Base-by-base conservation (phyloP, 2,113 vertebrate genomes). In the Pontoporia blainvillei region DNA sequence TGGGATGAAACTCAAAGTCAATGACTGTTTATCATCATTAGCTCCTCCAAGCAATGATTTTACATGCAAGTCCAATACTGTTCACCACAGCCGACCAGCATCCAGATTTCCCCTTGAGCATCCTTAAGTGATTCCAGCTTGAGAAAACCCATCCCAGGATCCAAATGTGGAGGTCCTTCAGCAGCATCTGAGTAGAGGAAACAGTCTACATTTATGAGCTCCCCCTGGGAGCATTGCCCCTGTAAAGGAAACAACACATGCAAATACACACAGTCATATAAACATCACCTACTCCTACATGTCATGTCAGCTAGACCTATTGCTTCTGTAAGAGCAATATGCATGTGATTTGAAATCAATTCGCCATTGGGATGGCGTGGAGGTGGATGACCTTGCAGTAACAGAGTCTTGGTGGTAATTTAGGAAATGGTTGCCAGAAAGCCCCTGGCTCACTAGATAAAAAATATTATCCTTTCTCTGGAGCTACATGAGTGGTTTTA, bases 1-100 rank as follows among this genome's bases (percentile, higher is more conserved):
- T 97, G 86, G 97, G 90, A 93, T 94, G 87, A 90, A 97, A 95
- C 93, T 97, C 96, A 97, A 97, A 98, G 95, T 86, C 90, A 93
- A 59, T 86, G 86, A 87, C 83, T 96, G 93, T 96, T 97, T 91
- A 93, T 96, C 96, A 90, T 93, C 92, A 67, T 97, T 96, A 95
- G 29, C 34, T 96, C 61, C 94, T 88, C 89, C 66, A 82, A 96
- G 89, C 52, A 81, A 67, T 76, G 62, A 95, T 93, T 92, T 97
- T 78, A 49, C 59, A 72, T 76, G 52, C 52, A 93, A 93, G 85
- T 94, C 79, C 81, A 57, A 54, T 72, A 66, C 46, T 61, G 41
- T 57, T 75, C 71, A 87, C 62, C 34, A 78, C 20, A 49, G 57
- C 79, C 18, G 3, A 78, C 67, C 69, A 59, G 39, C 69, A 86